Conservation (phyloP, 30 jellyfish, hydroid and myxozoan species). For the Phacellophora camtschatica region DNA sequence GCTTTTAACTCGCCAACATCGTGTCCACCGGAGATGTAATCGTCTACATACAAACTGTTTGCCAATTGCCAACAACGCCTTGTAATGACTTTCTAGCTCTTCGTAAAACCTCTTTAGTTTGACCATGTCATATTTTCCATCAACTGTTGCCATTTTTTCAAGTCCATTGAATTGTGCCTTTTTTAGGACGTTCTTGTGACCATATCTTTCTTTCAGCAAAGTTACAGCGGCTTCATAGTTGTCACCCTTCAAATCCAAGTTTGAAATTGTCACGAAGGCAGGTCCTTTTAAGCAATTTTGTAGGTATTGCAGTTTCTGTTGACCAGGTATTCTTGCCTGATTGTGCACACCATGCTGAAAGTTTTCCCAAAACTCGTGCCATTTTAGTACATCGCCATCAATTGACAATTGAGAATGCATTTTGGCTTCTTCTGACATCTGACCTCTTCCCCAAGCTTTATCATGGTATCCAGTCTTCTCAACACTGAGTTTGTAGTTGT, state of each 20-base stretch:
- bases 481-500: too few species aligned
- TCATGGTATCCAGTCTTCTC: too few species aligned
- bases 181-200: constrained; percentile 36
- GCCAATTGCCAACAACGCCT: constrained; percentile 39
- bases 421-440: too few species aligned
- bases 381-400: constrained; percentile 32
- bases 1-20: not conserved
- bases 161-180: constrained; percentile 47
- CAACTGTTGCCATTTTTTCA: not conserved
- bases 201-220: constrained; percentile 40
- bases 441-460: too few species aligned
- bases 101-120: constrained; percentile 30
- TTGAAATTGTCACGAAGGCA: constrained; percentile 28
- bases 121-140: not conserved
- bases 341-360: constrained; percentile 48
- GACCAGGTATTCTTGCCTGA: constrained; percentile 3
- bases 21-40: constrained; percentile 33
- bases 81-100: constrained; percentile 36
- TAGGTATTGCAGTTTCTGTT: constrained; percentile 40
- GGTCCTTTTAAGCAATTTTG: constrained; percentile 28
- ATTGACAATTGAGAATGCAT: too few species aligned
- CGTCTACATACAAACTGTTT: constrained; percentile 41
- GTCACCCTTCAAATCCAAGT: constrained; percentile 25
- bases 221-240: constrained; percentile 1
- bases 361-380: constrained; percentile 68